Evolutionary conservation across 2,888 invertebrate genomes (phyloP), one percentile per base, ranked within the genome.

Genomic region (Ophion ellenae): DNA sequence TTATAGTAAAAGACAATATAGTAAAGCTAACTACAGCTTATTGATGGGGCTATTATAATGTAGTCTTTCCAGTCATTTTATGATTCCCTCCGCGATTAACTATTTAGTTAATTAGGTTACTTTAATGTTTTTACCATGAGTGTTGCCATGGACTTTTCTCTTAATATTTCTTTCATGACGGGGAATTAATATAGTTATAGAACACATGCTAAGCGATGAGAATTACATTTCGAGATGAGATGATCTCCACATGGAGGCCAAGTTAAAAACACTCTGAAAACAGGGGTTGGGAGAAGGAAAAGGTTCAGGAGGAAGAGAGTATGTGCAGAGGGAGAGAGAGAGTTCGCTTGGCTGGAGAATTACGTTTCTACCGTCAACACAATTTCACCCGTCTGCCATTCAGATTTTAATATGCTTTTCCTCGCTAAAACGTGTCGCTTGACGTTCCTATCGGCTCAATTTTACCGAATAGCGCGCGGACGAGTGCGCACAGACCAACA

Each of bases 361-460:
- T 86, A 88, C 88, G 88, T 81, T 86, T 82, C 74, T 89, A 87
- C 87, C 86, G 87, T 86, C 88, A 86, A 88, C 88, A 87, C 87
- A 89, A 90, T 90, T 90, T 90, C 84, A 86, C 83, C 86, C 86
- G 83, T 86, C 87, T 87, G 88, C 87, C 87, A 89, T 90, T 89
- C 87, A 88, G 88, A 89, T 90, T 90, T 91, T 91, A 90, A 91
- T 90, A 89, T 85, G 88, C 87, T 91, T 90, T 90, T 87, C 88
- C 86, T 84, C 87, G 87, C 86, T 86, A 89, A 89, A 90, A 90
- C 87, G 89, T 89, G 89, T 88, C 90, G 88, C 86, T 88, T 88
- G 88, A 87, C 88, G 86, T 88, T 83, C 84, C 85, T 86, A 88
- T 87, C 88, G 84, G 88, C 87, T 86, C 87, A 87, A 89, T 88